Conservation (phyloP, 2,888 invertebrate genomes). For the Dasypogon diadema region DNA sequence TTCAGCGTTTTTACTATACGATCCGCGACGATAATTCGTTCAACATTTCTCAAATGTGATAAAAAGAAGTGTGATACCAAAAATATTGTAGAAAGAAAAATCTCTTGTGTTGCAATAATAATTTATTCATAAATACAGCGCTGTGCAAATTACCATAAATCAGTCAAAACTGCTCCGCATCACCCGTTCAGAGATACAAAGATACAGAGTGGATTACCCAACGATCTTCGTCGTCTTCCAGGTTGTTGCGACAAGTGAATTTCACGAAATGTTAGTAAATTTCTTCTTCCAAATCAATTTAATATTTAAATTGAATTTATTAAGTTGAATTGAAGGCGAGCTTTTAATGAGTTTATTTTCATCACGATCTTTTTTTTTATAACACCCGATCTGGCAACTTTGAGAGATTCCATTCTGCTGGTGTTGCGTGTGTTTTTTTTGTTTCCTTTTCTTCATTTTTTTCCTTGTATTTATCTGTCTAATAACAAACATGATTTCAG, state of each 20-base stretch:
- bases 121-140: neutral
- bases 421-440: neutral
- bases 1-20: no score
- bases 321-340: slow-evolving; percentile 22
- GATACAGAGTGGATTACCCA: slow-evolving; percentile 36
- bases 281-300: slow-evolving; percentile 4
- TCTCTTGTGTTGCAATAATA: slow-evolving; percentile 13
- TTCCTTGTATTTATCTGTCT: neutral
- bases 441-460: neutral
- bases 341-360: neutral
- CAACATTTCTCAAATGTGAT: slow-evolving; percentile 6
- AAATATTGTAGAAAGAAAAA: slow-evolving; percentile 8
- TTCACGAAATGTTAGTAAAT: slow-evolving; percentile 27
- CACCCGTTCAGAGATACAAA: neutral
- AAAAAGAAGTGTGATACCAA: slow-evolving; percentile 26
- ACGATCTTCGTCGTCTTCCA: slow-evolving; percentile 8
- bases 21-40: no score
- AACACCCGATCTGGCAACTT: slow-evolving; percentile 22
- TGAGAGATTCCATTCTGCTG: slow-evolving; percentile 35
- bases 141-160: slow-evolving; percentile 1
- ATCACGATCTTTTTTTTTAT: neutral
- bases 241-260: slow-evolving; percentile 33
- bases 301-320: slow-evolving; percentile 38
- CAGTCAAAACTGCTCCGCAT: slow-evolving; percentile 1
- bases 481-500: slow-evolving; percentile 38